Base-by-base conservation (phyloP, 2,113 vertebrate genomes). In the Halcyon malimbica region DNA sequence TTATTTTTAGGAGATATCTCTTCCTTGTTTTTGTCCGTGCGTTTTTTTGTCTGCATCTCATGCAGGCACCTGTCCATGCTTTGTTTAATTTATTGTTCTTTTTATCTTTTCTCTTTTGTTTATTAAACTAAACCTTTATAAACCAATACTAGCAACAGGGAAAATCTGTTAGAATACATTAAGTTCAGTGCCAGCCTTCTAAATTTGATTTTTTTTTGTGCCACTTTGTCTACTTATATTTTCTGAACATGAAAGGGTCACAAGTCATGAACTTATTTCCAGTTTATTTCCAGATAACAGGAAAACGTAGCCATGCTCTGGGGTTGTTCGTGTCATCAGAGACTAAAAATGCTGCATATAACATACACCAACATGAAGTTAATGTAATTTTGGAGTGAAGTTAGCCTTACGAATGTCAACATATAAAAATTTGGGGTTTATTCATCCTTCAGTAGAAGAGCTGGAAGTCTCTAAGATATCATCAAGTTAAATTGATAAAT, bases 341-440 rank as follows among this genome's bases (percentile, higher is more conserved):
- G 98, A 85, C 79, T 98, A 60, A 98, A 98, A 95, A 98, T 97
- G 16, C 91, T 98, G 33, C 90, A 97, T 65, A 95, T 97, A 92
- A 98, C 96, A 8, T 98, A 98, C 29, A 87, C 86, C 60, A 98
- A 98, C 80, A 96, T 98, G 97, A 98, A 97, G 68, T 94, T 98
- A 90, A 98, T 96, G 91, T 96, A 8, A 28, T 53, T 53, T 50
- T 98, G 10, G 97, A 98, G 89, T 2, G 86, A 98, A 16, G 96
- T 98, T 63, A 98, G 96, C 94, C 97, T 98, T 59, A 98, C 98
- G 96, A 98, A 97, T 33, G 97, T 98, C 78, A 98, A 97, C 42
- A 98, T 96, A 11, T 94, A 96, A 98, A 96, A 57, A 98, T 77
- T 98, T 98, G 92, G 97, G 97, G 28, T 98, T 98, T 89, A 97